Evolutionary conservation across 2,797 vertebrate genomes (phyloP).

Genomic region (Semotilus atromaculatus): DNA sequence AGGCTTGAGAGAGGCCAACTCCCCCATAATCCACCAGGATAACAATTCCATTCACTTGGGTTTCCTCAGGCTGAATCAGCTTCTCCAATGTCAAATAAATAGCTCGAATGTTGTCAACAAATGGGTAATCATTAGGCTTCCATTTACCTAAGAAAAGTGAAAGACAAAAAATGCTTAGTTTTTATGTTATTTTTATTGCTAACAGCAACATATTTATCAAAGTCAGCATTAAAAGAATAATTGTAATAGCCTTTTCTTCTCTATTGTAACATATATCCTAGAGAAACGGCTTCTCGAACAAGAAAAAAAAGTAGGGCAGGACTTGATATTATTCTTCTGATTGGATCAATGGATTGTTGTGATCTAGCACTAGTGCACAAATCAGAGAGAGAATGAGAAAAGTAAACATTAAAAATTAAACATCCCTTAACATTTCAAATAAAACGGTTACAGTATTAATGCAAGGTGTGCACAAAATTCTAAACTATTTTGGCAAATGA

Average conservation of each 20-base stretch:
- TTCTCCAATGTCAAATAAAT: constrained; percentile 97
- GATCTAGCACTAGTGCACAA: too few species aligned
- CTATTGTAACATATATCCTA: background rate
- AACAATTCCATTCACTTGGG: constrained; percentile 97
- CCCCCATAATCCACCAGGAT: constrained; percentile 97
- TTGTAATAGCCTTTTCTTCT: background rate
- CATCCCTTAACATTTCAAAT: too few species aligned
- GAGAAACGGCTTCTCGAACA: background rate
- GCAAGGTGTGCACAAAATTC: too few species aligned
- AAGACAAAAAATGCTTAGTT: background rate
- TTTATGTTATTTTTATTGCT: background rate
- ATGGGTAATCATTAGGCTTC: constrained; percentile 93
- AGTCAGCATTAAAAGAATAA: background rate
- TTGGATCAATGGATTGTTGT: too few species aligned
- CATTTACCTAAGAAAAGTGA: constrained; percentile 84
- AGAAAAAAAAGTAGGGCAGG: too few species aligned
- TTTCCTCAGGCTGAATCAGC: constrained; percentile 96
- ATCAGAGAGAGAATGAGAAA: too few species aligned
- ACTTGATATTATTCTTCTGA: too few species aligned
- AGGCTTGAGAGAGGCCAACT: constrained; percentile 96
- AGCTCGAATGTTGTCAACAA: constrained; percentile 96
- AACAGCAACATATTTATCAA: background rate
- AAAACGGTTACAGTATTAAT: too few species aligned
- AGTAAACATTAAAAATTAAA: too few species aligned
- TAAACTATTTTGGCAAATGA: too few species aligned